phyloP scores from a whole-genome alignment of 2,888 invertebrate genomes.

The Eudasyphora cyanicolor region DNA sequence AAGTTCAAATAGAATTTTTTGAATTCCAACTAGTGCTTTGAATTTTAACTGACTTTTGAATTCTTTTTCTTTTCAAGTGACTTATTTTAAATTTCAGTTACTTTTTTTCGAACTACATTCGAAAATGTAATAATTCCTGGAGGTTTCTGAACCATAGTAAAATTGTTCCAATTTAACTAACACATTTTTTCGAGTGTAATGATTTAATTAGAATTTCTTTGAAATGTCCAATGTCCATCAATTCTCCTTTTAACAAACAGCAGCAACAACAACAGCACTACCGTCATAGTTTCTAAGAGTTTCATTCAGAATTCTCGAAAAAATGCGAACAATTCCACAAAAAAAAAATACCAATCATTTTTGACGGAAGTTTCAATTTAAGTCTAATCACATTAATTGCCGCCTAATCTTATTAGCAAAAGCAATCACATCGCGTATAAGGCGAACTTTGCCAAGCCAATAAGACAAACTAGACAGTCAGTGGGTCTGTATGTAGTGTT shows the following conservation, averaged over 20 bases:
- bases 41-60: too few species aligned
- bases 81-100: too few species aligned
- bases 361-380: slow-evolving; percentile 47
- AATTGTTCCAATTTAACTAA: background rate
- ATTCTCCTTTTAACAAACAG: slow-evolving; percentile 1
- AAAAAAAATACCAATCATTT: background rate
- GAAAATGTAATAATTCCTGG: too few species aligned
- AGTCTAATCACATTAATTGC: slow-evolving; percentile 39
- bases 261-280: background rate
- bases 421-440: background rate
- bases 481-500: background rate
- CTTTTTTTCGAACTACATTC: too few species aligned
- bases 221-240: slow-evolving; percentile 9
- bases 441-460: background rate
- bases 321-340: background rate
- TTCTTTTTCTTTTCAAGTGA: too few species aligned
- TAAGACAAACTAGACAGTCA: background rate
- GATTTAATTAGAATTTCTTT: background rate
- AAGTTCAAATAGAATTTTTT: too few species aligned
- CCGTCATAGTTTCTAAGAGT: slow-evolving; percentile 51
- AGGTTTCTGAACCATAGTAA: too few species aligned
- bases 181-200: slow-evolving; percentile 3
- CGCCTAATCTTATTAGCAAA: slow-evolving; percentile 19
- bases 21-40: too few species aligned
- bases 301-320: slow-evolving; percentile 31